These are phyloP conservation scores for Falcunculus frontatus DNA, from an alignment of 2,113 vertebrate species.

Conservation along the genomic window DNA sequence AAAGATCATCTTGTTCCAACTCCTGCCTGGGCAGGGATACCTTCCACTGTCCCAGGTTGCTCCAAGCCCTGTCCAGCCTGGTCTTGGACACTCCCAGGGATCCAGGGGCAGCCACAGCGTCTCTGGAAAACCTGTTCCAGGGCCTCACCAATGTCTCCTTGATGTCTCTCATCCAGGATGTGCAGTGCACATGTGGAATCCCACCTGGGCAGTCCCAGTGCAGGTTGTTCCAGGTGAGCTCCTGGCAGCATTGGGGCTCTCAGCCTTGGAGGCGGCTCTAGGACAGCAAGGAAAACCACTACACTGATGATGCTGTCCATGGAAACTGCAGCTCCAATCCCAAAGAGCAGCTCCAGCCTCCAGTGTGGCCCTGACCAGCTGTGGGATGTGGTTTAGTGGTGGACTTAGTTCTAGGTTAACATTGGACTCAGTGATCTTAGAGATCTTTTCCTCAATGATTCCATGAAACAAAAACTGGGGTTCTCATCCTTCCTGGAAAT, in stretches of 20 bases:
- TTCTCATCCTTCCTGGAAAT: background rate
- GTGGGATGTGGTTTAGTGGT: background rate
- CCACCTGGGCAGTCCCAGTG: background rate
- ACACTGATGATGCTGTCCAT: background rate
- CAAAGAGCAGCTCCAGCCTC: background rate
- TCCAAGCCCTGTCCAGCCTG: fast-evolving
- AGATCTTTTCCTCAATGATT: background rate
- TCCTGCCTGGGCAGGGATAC: fast-evolving
- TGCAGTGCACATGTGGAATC: fast-evolving
- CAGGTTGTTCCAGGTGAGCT: background rate
- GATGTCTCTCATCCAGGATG: background rate
- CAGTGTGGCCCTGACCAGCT: background rate
- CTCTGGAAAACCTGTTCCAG: background rate
- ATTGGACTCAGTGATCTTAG: background rate
- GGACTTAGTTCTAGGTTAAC: background rate
- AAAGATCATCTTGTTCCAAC: fast-evolving
- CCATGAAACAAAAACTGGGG: background rate
- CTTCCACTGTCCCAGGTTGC: fast-evolving
- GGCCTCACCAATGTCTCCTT: background rate
- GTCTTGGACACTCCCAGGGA: background rate
- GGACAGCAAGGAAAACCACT: background rate
- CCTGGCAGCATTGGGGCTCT: fast-evolving
- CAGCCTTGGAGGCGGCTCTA: background rate
- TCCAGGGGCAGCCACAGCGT: background rate
- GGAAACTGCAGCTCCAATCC: background rate